Percentiles rank a stretch among this genome's conserved stretches.
phyloP scores from a whole-genome alignment of 2,888 invertebrate species.

The Brenthis daphne region DNA sequence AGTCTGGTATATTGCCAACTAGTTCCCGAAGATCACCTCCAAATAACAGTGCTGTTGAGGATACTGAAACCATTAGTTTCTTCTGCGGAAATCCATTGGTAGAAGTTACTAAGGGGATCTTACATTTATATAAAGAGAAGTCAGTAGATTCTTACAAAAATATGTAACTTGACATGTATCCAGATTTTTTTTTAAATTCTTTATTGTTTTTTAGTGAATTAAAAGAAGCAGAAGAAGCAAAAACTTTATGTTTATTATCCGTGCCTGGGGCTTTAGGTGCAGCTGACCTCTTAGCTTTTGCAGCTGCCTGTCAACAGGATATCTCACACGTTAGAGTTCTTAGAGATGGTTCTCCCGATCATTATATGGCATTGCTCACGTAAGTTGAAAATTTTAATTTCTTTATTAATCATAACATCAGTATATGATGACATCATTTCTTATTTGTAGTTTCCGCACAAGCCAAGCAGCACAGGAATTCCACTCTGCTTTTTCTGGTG shows the following conservation, averaged over 20 bases:
- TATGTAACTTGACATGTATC: background rate
- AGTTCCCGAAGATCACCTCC: conserved; percentile 83
- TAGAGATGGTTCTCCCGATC: conserved; percentile 95
- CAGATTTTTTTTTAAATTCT: background rate
- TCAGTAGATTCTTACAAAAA: conserved; percentile 69
- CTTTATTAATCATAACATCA: too few relatives aligned
- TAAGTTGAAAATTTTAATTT: conserved; percentile 64
- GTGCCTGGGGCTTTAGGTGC: conserved; percentile 96
- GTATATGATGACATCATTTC: too few relatives aligned
- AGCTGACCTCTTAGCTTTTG: conserved; percentile 95
- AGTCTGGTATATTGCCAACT: conserved; percentile 82
- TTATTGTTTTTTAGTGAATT: conserved; percentile 82
- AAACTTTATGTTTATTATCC: conserved; percentile 93
- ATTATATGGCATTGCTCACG: conserved; percentile 98
- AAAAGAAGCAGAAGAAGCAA: conserved; percentile 88
- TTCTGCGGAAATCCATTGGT: conserved; percentile 98
- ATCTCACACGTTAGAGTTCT: conserved; percentile 96
- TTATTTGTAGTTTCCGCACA: conserved; percentile 82
- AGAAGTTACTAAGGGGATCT: conserved; percentile 97
- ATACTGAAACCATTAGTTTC: conserved; percentile 86
- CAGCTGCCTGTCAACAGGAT: conserved; percentile 95
- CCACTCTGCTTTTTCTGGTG: conserved; percentile 95
- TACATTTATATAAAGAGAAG: conserved; percentile 99
- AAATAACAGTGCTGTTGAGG: conserved; percentile 59
- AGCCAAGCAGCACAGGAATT: conserved; percentile 94